These are phyloP conservation scores for Euzetes globulus DNA, from an alignment of 2,888 invertebrate genomes.

Conservation along the genomic window DNA sequence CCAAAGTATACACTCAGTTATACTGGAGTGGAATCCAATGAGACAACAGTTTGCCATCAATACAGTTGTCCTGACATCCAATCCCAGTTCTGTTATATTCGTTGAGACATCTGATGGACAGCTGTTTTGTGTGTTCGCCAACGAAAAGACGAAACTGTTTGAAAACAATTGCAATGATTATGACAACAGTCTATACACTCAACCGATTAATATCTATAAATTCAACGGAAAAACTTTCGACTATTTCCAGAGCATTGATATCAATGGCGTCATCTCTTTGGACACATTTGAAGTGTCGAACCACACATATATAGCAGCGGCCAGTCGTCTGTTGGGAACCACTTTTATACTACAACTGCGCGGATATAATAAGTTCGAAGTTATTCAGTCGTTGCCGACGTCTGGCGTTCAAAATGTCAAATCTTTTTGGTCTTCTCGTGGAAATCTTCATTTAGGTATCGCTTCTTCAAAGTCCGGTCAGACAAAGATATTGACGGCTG, in stretches of 20 bases:
- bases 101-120: not conserved
- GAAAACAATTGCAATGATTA: conserved; percentile 7
- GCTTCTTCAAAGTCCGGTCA: conserved; percentile 6
- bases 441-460: conserved; percentile 20
- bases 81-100: conserved; percentile 20
- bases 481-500: conserved; percentile 24
- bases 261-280: conserved; percentile 20
- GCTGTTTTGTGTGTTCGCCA: conserved; percentile 12
- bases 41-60: not conserved
- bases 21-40: not conserved
- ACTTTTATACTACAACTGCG: conserved; percentile 24
- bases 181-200: conserved; percentile 6
- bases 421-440: conserved; percentile 10
- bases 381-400: conserved; percentile 20
- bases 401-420: conserved; percentile 24
- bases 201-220: conserved; percentile 18
- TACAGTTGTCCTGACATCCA: conserved; percentile 1
- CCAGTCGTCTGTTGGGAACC: conserved; percentile 14
- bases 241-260: conserved; percentile 6
- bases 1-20: not conserved
- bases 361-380: conserved; percentile 29
- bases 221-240: conserved; percentile 4
- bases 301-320: conserved; percentile 24
- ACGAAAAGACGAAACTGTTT: conserved; percentile 14
- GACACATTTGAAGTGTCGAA: not conserved